Evolutionary conservation across 2,888 invertebrate species (phyloP).

Genomic region (Leucania comma): DNA sequence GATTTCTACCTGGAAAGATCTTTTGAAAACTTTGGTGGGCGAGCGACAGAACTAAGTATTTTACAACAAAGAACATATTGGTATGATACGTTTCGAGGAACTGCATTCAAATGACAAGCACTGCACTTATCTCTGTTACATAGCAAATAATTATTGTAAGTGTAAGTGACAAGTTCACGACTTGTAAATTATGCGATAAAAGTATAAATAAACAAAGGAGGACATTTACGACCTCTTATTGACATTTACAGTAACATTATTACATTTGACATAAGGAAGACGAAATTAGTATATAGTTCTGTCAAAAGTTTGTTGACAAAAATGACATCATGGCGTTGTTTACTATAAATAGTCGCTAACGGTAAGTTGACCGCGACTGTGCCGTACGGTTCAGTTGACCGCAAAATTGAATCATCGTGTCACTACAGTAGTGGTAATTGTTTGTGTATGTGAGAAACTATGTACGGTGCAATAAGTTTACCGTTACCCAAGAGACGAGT

Average conservation of each 20-base stretch:
- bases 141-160: conserved; percentile 46
- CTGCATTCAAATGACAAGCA: conserved; percentile 31
- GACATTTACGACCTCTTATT: conserved; percentile 48
- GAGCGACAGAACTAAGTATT: conserved; percentile 16
- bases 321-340: conserved; percentile 52
- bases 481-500: conserved; percentile 77
- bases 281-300: background rate
- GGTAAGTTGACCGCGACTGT: conserved; percentile 54
- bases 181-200: conserved; percentile 54
- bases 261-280: conserved; percentile 29
- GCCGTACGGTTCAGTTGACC: conserved; percentile 54
- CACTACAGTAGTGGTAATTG: conserved; percentile 62
- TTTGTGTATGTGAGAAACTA: conserved; percentile 68
- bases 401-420: conserved; percentile 67
- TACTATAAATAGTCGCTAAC: conserved; percentile 51
- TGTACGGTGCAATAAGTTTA: conserved; percentile 72
- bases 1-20: conserved; percentile 55
- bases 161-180: conserved; percentile 42
- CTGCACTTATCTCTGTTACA: conserved; percentile 41
- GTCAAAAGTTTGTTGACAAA: conserved; percentile 49
- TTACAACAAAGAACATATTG: conserved; percentile 23
- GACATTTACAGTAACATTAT: conserved; percentile 20
- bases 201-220: conserved; percentile 56
- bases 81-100: conserved; percentile 24
- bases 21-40: conserved; percentile 19